These are phyloP conservation scores for Leucophenga varia DNA, from an alignment of 1,140 invertebrate species.

Conservation along the genomic window DNA sequence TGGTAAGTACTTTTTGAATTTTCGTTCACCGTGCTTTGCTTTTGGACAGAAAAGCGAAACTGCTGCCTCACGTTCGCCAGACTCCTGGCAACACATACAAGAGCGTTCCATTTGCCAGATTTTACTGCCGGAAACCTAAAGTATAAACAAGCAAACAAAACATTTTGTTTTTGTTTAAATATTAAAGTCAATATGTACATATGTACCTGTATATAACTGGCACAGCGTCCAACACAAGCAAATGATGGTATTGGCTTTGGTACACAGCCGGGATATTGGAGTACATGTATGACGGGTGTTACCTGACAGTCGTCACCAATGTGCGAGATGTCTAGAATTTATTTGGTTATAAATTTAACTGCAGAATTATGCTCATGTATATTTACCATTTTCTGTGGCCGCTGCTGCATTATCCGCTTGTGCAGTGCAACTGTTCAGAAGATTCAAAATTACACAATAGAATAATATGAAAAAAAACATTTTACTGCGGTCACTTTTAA, in stretches of 20 bases:
- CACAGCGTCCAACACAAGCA: constrained; percentile 87
- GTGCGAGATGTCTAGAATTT: constrained; percentile 40
- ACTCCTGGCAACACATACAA: constrained; percentile 93
- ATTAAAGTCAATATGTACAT: not conserved
- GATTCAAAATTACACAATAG: constrained; percentile 38
- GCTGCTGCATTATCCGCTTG: constrained; percentile 30
- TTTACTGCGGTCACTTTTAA: constrained; percentile 35
- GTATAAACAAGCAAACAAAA: no score
- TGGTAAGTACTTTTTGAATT: constrained; percentile 85
- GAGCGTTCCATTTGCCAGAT: constrained; percentile 95
- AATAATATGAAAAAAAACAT: constrained; percentile 35
- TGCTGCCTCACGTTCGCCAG: constrained; percentile 85
- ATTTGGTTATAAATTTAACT: not conserved
- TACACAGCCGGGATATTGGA: constrained; percentile 88
- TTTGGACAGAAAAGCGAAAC: constrained; percentile 88
- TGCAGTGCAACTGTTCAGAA: constrained; percentile 38
- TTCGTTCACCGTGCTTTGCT: constrained; percentile 79
- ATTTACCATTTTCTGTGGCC: constrained; percentile 37
- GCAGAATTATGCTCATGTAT: not conserved
- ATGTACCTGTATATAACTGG: constrained; percentile 86
- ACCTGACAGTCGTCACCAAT: constrained; percentile 82
- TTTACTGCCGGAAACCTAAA: constrained; percentile 89
- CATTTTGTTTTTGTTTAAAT: not conserved
- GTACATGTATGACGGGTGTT: constrained; percentile 87
- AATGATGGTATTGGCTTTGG: constrained; percentile 92